These are phyloP conservation scores for Drosophila phalerata DNA, from an alignment of 2,888 invertebrate genomes.

Conservation along the genomic window DNA sequence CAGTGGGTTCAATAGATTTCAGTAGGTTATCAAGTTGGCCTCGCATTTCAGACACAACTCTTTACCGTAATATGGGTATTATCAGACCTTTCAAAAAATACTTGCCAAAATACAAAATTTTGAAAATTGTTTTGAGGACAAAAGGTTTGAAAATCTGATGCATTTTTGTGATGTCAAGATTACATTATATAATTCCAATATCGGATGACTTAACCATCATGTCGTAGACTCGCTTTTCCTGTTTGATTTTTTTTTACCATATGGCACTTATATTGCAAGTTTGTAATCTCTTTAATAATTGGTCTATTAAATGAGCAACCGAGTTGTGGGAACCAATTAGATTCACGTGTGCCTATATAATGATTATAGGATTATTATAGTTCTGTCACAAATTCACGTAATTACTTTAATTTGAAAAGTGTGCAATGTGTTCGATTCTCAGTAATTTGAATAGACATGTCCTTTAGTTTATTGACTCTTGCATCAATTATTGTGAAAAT, in stretches of 20 bases:
- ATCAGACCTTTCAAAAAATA: too few relatives aligned
- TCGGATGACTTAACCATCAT: not conserved
- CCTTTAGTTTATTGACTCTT: conserved; percentile 10
- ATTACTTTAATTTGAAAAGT: conserved; percentile 30
- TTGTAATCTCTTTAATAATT: conserved; percentile 13
- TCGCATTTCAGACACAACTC: too few relatives aligned
- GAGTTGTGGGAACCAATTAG: conserved; percentile 33
- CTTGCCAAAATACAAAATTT: too few relatives aligned
- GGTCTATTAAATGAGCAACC: conserved; percentile 15
- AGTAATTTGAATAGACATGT: conserved; percentile 7
- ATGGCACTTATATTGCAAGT: conserved; percentile 2
- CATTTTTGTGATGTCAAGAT: not conserved
- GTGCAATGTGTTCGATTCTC: conserved; percentile 4
- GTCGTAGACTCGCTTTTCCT: not conserved
- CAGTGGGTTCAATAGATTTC: conserved; percentile 4
- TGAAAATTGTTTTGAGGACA: too few relatives aligned
- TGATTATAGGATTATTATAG: conserved; percentile 27
- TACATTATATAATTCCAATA: not conserved
- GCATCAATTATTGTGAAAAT: not conserved
- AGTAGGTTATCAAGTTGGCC: conserved; percentile 26
- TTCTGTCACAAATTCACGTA: conserved; percentile 18
- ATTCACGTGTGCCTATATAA: conserved; percentile 13
- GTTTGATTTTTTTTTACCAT: not conserved
- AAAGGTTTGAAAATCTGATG: not conserved
- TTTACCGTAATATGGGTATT: too few relatives aligned